These are phyloP conservation scores for Oikopleura dioica DNA, from an alignment of 23 tunicate species.

Conservation along the genomic window DNA sequence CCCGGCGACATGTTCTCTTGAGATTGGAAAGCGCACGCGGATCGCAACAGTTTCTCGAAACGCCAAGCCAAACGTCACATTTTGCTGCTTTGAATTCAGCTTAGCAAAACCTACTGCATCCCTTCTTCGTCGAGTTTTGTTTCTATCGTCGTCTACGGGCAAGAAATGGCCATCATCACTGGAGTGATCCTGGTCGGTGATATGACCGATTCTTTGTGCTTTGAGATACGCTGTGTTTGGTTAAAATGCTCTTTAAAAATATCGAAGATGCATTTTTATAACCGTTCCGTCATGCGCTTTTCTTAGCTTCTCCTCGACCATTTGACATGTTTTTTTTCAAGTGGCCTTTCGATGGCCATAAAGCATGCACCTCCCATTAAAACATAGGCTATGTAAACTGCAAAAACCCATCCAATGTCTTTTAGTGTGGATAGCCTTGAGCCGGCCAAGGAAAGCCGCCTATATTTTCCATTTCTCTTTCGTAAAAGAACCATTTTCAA, in stretches of 20 bases:
- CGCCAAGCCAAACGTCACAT: not conserved
- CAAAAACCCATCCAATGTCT: not conserved
- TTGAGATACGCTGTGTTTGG: too few relatives aligned
- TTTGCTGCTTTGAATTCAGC: not conserved
- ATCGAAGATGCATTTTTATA: too few relatives aligned
- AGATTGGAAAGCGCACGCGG: not conserved
- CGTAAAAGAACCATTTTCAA: too few relatives aligned
- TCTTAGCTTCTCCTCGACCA: not conserved
- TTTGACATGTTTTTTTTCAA: not conserved
- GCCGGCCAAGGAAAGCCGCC: too few relatives aligned
- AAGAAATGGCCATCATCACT: too few relatives aligned
- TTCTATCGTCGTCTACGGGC: too few relatives aligned
- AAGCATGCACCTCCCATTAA: not conserved
- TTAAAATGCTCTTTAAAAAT: too few relatives aligned
- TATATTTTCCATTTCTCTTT: too few relatives aligned
- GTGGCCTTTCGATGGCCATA: not conserved
- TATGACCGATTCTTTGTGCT: too few relatives aligned
- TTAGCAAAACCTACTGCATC: not conserved
- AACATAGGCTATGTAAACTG: not conserved
- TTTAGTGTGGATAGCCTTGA: not conserved
- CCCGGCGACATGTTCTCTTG: not conserved
- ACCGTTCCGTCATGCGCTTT: too few relatives aligned
- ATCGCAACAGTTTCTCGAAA: not conserved
- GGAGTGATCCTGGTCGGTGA: too few relatives aligned
- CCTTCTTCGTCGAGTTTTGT: not conserved